Evolutionary conservation across 2,888 invertebrate species (phyloP).

Genomic region (Polyommatus iphigenia): DNA sequence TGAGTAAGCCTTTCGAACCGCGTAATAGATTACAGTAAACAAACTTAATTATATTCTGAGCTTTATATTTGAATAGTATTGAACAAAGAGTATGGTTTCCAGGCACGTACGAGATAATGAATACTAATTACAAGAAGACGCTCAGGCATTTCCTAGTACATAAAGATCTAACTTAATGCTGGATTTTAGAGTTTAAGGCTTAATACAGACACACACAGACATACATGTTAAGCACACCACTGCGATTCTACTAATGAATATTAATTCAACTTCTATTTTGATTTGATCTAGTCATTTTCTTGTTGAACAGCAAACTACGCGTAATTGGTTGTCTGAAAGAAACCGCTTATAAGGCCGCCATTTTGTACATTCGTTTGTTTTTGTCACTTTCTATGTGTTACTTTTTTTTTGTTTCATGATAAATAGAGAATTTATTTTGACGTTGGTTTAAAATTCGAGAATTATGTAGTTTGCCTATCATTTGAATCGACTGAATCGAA

Average conservation of each 20-base stretch:
- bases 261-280: not conserved
- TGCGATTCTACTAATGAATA: not conserved
- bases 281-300: not conserved
- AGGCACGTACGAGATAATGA: conserved; percentile 35
- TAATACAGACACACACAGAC: conserved; percentile 43
- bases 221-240: not conserved
- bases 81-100: conserved; percentile 9
- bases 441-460: too few relatives aligned
- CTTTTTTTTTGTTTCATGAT: too few relatives aligned
- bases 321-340: too few relatives aligned
- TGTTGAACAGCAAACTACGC: not conserved
- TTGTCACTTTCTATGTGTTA: too few relatives aligned
- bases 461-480: not conserved
- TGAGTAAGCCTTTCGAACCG: not conserved
- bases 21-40: not conserved
- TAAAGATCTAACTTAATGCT: conserved; percentile 36
- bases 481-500: not conserved
- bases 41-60: conserved; percentile 14
- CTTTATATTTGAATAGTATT: conserved; percentile 19
- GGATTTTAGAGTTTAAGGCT: conserved; percentile 42
- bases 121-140: conserved; percentile 39
- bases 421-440: too few relatives aligned
- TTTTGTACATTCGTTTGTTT: too few relatives aligned
- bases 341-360: too few relatives aligned
- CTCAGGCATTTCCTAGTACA: conserved; percentile 39